Percentiles rank a stretch among this genome's conserved stretches.
These are phyloP conservation scores for Capromys pilorides DNA, from an alignment of 2,797 vertebrate species.

Conservation along the genomic window DNA sequence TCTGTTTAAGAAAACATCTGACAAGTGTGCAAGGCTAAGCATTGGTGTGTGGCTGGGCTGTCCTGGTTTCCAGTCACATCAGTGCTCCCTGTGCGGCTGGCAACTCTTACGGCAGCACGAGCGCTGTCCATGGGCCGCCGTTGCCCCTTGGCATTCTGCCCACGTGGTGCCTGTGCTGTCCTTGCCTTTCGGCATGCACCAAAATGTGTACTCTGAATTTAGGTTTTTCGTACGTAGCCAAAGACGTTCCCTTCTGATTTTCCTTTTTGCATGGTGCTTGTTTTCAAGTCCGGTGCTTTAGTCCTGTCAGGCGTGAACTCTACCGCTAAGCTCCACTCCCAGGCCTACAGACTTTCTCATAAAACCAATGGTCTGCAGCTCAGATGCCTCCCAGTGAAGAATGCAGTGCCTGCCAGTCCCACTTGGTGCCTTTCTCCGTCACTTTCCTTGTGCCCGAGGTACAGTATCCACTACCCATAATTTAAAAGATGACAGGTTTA, in stretches of 20 bases:
- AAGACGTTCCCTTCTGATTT: neutral
- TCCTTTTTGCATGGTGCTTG: neutral
- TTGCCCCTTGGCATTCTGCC: neutral
- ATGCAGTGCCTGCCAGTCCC: neutral
- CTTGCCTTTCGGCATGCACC: neutral
- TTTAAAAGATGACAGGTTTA: neutral
- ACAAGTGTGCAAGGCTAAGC: neutral
- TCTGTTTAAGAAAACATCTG: constrained; percentile 39
- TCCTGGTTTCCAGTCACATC: constrained; percentile 29
- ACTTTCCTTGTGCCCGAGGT: neutral
- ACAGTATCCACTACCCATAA: neutral
- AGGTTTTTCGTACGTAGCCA: neutral
- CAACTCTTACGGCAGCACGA: neutral
- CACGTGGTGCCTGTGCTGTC: neutral
- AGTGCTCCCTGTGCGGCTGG: neutral
- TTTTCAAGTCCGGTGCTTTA: no score
- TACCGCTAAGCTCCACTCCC: neutral
- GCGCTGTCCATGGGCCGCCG: neutral
- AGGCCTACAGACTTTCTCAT: neutral
- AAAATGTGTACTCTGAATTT: neutral
- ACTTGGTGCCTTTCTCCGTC: neutral
- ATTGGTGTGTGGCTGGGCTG: neutral
- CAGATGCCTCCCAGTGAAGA: neutral
- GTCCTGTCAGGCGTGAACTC: neutral
- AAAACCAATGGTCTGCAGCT: neutral